Percentiles rank a stretch among this genome's conserved stretches.
Conservation (phyloP, 2,888 invertebrate genomes). For the Acronicta leporina region DNA sequence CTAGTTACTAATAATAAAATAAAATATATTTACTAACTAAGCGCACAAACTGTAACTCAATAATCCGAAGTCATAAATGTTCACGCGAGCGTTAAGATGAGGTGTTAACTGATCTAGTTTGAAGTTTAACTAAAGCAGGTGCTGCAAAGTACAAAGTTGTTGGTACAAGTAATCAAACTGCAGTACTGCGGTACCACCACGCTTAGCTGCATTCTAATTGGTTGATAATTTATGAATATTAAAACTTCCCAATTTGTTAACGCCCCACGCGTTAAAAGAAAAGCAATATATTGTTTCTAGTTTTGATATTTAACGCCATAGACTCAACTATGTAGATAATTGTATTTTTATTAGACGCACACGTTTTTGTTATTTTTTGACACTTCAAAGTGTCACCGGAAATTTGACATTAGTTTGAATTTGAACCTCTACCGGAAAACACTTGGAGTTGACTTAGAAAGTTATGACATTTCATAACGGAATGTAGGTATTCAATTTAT, state of each 20-base stretch:
- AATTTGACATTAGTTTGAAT: slow-evolving; percentile 17
- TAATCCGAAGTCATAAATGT: slow-evolving; percentile 73
- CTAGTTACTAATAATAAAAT: slow-evolving; percentile 34
- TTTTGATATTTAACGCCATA: slow-evolving; percentile 12
- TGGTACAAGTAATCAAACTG: slow-evolving; percentile 71
- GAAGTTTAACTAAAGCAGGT: slow-evolving; percentile 74
- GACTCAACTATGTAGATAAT: slow-evolving; percentile 6
- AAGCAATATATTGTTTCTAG: slow-evolving; percentile 17
- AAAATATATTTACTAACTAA: slow-evolving; percentile 46
- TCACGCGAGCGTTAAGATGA: slow-evolving; percentile 72
- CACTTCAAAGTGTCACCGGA: slow-evolving; percentile 15
- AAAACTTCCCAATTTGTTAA: slow-evolving; percentile 46
- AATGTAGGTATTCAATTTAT: slow-evolving; percentile 29
- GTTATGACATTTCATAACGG: slow-evolving; percentile 44
- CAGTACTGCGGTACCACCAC: slow-evolving; percentile 57
- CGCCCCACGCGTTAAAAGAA: slow-evolving; percentile 29
- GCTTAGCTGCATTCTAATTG: slow-evolving; percentile 59
- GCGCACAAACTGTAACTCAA: slow-evolving; percentile 67
- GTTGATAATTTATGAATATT: slow-evolving; percentile 58
- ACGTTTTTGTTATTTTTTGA: slow-evolving; percentile 23
- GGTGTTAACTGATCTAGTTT: slow-evolving; percentile 82
- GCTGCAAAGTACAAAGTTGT: slow-evolving; percentile 69
- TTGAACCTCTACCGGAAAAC: slow-evolving; percentile 3
- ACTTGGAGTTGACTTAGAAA: slow-evolving; percentile 23
- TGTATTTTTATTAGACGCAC: slow-evolving; percentile 11